Evolutionary conservation across 2,113 vertebrate genomes (phyloP).

Genomic region (Tupaia chinensis): DNA sequence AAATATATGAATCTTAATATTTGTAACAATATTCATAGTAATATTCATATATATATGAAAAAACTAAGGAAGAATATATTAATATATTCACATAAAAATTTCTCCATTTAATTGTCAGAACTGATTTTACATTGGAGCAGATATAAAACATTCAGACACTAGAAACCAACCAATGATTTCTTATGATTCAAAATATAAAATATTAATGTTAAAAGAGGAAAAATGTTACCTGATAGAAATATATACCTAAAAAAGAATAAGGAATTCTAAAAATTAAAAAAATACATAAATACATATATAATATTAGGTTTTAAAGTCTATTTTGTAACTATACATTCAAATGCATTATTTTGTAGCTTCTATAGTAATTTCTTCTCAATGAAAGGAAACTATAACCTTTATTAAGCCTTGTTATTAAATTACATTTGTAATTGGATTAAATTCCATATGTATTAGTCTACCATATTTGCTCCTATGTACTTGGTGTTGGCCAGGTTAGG

Average conservation of each 20-base stretch:
- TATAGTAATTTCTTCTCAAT: neutral
- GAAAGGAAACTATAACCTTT: neutral
- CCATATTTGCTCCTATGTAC: neutral
- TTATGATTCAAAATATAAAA: slow-evolving; percentile 18
- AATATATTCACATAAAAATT: neutral
- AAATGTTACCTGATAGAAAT: too few species aligned
- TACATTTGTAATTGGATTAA: neutral
- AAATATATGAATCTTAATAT: neutral
- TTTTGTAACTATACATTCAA: neutral
- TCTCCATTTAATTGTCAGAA: neutral
- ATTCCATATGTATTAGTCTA: neutral
- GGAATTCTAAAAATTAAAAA: too few species aligned
- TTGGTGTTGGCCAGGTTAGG: neutral
- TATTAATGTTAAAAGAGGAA: neutral
- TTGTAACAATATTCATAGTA: too few species aligned
- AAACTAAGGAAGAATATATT: neutral
- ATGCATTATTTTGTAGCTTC: neutral
- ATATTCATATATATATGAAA: neutral
- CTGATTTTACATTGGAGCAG: neutral
- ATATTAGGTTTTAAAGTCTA: neutral
- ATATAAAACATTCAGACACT: neutral
- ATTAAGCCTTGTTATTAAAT: neutral
- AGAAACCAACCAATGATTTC: slow-evolving; percentile 6
- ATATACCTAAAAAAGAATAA: too few species aligned
- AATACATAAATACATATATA: too few species aligned